Evolutionary conservation across 2,888 invertebrate species (phyloP).

Genomic region (Gryllus longicercus): DNA sequence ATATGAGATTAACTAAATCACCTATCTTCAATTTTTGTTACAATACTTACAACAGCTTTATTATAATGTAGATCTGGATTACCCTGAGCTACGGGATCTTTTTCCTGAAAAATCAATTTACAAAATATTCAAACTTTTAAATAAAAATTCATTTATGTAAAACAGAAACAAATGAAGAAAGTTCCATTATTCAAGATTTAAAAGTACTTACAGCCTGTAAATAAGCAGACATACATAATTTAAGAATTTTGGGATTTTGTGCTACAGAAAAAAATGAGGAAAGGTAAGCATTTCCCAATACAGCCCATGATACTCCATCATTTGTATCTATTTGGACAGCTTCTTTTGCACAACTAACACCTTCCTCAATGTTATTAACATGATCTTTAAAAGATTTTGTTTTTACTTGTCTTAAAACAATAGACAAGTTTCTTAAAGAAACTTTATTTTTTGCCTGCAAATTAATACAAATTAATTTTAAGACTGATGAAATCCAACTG

Average conservation of each 20-base stretch:
- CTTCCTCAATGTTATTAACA: conserved; percentile 62
- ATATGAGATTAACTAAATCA: neutral
- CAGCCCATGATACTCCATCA: conserved; percentile 80
- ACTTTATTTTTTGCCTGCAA: conserved; percentile 68
- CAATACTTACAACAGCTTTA: conserved; percentile 69
- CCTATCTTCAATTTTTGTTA: conserved; percentile 30
- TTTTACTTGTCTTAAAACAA: conserved; percentile 68
- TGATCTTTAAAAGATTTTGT: conserved; percentile 52
- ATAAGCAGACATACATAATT: conserved; percentile 75
- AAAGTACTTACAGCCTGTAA: conserved; percentile 63
- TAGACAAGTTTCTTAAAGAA: conserved; percentile 75
- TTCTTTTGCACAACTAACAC: conserved; percentile 75
- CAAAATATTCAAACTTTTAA: neutral
- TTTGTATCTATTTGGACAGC: conserved; percentile 72
- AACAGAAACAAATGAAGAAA: neutral
- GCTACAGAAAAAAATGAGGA: conserved; percentile 72
- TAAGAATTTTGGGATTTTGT: conserved; percentile 68
- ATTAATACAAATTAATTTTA: neutral
- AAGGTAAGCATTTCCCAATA: conserved; percentile 80
- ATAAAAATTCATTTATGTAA: neutral
- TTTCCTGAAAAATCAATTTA: conserved; percentile 53
- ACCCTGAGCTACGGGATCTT: conserved; percentile 65
- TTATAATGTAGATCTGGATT: conserved; percentile 81
- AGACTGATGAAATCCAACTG: no score
- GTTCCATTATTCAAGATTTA: neutral